Percentiles rank a stretch among this genome's conserved stretches.
Evolutionary conservation across 2,888 invertebrate genomes (phyloP).

Genomic region (Magallana nippona): DNA sequence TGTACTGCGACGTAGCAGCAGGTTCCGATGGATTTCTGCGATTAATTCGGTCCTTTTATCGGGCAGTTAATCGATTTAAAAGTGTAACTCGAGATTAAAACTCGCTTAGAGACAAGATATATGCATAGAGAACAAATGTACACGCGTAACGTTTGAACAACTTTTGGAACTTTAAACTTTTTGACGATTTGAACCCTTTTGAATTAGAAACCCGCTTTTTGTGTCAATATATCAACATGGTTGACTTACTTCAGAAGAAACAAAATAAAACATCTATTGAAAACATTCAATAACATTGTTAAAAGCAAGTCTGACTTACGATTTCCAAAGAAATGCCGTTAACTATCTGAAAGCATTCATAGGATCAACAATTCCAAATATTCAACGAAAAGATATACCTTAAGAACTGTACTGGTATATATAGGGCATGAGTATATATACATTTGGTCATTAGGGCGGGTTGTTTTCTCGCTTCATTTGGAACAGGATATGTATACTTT

Average conservation of each 20-base stretch:
- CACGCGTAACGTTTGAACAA: background rate
- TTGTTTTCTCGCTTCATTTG: no score
- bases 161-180: slow-evolving; percentile 9
- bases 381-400: background rate
- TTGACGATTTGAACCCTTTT: background rate
- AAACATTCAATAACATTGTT: background rate
- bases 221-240: slow-evolving; percentile 9
- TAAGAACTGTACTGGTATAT: background rate
- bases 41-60: slow-evolving; percentile 1
- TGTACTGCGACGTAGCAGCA: background rate
- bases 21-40: background rate
- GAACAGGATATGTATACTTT: background rate
- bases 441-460: background rate
- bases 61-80: slow-evolving; percentile 11
- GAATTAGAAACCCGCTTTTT: background rate
- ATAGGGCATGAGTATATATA: background rate
- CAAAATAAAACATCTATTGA: background rate
- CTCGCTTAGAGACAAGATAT: slow-evolving; percentile 23
- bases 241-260: background rate
- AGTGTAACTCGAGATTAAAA: slow-evolving; percentile 26
- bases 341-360: background rate
- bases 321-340: background rate
- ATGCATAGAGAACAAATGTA: no score
- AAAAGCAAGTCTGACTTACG: background rate
- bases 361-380: background rate